These are phyloP conservation scores for Neomonachus schauinslandi DNA, from an alignment of 2,113 vertebrate genomes.

Conservation along the genomic window DNA sequence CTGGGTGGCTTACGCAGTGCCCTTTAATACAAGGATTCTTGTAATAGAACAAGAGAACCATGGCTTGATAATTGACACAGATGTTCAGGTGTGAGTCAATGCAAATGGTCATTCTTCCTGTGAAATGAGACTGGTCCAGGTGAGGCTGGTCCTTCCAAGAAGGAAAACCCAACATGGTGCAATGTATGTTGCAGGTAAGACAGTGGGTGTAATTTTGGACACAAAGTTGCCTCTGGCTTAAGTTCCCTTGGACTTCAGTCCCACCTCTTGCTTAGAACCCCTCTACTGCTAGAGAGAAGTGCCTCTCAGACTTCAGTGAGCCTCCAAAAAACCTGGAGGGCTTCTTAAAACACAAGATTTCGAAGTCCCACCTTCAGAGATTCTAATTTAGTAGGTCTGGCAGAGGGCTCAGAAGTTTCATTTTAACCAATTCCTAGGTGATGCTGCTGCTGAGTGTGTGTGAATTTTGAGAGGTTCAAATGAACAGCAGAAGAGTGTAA, in stretches of 20 bases:
- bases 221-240: neutral
- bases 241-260: neutral
- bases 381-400: neutral
- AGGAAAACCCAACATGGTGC: slow-evolving; percentile 25
- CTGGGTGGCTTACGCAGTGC: neutral
- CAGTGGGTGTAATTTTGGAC: neutral
- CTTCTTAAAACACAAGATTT: neutral
- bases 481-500: neutral
- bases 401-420: neutral
- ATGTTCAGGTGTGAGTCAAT: slow-evolving; percentile 43
- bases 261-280: neutral
- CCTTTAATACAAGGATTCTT: neutral
- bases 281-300: neutral
- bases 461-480: neutral
- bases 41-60: slow-evolving; percentile 25
- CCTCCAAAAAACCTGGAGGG: neutral
- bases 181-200: neutral
- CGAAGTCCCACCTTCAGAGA: neutral
- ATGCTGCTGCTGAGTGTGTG: neutral
- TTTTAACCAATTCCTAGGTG: neutral
- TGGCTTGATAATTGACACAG: neutral
- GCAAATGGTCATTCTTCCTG: neutral
- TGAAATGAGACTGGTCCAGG: slow-evolving; percentile 11
- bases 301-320: neutral
- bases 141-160: neutral